Base-by-base conservation (phyloP, 2,888 invertebrate species). In the Blera fallax region DNA sequence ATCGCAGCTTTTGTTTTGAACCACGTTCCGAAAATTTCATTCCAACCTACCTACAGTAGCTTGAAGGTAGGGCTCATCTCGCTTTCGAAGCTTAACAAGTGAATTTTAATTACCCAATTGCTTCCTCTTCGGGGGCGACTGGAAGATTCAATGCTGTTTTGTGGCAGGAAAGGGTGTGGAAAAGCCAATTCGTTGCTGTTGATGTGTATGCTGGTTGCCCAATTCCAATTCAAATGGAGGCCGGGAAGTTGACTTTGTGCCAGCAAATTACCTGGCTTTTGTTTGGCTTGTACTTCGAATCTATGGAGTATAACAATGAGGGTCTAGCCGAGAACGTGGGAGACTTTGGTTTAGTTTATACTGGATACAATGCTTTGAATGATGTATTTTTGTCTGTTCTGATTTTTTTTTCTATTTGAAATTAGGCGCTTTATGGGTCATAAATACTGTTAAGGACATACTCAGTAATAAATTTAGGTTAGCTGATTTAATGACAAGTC, bases 141-240 rank as follows among this genome's bases (percentile, higher is more conserved):
- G 48, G 64, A 43, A 52, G 52, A 62, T 54, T 34, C 27, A 77
- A 65, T 65, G 43, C 45, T 24, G 62, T 67, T 29, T n/a, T 74
- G 77, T 43, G 82, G 52, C 78, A 77, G 83, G 83, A 77, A 83
- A 73, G 65, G 83, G 77, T 77, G 82, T 60, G 82, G 77, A 67
- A 65, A 52, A 77, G 37, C 56, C 34, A 43, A 60, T 67, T 32
- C 29, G 16, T 58, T 72, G 54, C 18, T 54, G 64, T 32, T 43
- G 40, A 14, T 56, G 27, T 65, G 24, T 32, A 32, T 43, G 43
- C 48, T 56, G 37, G 37, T 83, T 83, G 78, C 37, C 72, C 73
- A 78, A 72, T 78, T 62, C 7, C 40, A 60, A 72, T 58, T 79
- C 65, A 60, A 72, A 78, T 77, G 67, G 78, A 78, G 67, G 78